Evolutionary conservation across 1,140 invertebrate genomes (phyloP).

Genomic region (Drosophila nigrodunni): DNA sequence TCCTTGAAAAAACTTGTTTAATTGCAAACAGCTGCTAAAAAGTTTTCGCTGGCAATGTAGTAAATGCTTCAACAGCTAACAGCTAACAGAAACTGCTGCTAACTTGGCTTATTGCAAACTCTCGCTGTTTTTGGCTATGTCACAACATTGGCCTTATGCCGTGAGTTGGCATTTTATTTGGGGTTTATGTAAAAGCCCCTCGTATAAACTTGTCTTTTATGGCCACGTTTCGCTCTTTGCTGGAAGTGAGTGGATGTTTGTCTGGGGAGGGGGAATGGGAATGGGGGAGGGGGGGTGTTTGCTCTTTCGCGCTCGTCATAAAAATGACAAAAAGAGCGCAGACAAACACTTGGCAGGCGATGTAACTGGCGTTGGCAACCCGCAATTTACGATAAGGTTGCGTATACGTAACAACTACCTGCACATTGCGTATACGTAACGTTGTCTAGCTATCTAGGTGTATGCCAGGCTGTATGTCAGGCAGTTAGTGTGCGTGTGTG

Average conservation of each 20-base stretch:
- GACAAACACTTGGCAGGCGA: constrained; percentile 17
- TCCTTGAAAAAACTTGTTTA: constrained; percentile 65
- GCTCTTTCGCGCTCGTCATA: constrained; percentile 31
- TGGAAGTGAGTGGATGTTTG: neutral
- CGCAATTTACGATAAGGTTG: constrained; percentile 66
- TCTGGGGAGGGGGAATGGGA: neutral
- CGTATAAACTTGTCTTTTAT: constrained; percentile 75
- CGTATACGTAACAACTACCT: constrained; percentile 45
- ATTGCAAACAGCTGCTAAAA: constrained; percentile 70
- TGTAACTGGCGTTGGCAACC: constrained; percentile 52
- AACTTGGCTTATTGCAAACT: constrained; percentile 37
- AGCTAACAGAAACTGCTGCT: constrained; percentile 9
- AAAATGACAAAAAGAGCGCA: constrained; percentile 30
- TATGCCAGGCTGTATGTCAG: neutral
- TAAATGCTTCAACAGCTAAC: constrained; percentile 34
- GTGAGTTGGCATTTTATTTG: constrained; percentile 70
- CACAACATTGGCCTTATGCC: constrained; percentile 64
- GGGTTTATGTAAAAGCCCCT: constrained; percentile 65
- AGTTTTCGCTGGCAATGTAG: constrained; percentile 52
- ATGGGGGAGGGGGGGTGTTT: neutral
- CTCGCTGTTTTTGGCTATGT: constrained; percentile 22
- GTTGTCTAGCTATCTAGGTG: constrained; percentile 20
- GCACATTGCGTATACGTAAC: constrained; percentile 64
- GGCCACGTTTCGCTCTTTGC: constrained; percentile 12
- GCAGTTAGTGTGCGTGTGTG: neutral